Percentiles rank a stretch among this genome's conserved stretches.
These are phyloP conservation scores for Trichonephila clavipes DNA, from an alignment of 1,140 invertebrate species.

Conservation along the genomic window DNA sequence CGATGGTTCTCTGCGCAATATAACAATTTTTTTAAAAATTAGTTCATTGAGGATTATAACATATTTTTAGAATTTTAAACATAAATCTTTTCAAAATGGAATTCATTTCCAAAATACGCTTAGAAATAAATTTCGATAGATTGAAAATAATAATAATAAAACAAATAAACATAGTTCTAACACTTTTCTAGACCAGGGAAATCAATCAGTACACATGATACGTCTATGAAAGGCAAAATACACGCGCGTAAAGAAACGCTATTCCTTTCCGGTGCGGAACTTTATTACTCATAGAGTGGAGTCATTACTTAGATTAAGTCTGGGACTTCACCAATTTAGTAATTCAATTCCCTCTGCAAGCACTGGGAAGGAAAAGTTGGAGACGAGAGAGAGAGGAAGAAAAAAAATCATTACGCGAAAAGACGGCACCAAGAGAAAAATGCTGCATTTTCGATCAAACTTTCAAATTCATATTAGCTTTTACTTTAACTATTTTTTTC, in stretches of 20 bases:
- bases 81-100: too few species aligned
- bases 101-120: too few species aligned
- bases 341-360: not conserved
- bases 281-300: not conserved
- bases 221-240: not conserved
- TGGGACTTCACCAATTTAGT: not conserved
- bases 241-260: not conserved
- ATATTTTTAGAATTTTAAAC: too few species aligned
- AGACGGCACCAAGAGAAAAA: not conserved
- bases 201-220: not conserved
- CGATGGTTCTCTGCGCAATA: too few species aligned
- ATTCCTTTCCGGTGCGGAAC: not conserved
- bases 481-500: slow-evolving; percentile 29
- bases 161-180: not conserved
- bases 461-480: slow-evolving; percentile 63
- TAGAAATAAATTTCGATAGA: not conserved
- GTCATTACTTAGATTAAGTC: slow-evolving; percentile 35
- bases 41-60: too few species aligned
- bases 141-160: not conserved
- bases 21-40: too few species aligned
- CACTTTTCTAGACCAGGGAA: not conserved
- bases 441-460: slow-evolving; percentile 46
- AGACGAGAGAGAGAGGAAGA: not conserved
- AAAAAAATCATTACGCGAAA: not conserved
- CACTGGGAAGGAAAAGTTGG: not conserved